A percentile compares a stretch with the other conserved stretches of the same genome.
phyloP scores from a whole-genome alignment of 2,888 invertebrate species.

The Lasioglossum malachurum region DNA sequence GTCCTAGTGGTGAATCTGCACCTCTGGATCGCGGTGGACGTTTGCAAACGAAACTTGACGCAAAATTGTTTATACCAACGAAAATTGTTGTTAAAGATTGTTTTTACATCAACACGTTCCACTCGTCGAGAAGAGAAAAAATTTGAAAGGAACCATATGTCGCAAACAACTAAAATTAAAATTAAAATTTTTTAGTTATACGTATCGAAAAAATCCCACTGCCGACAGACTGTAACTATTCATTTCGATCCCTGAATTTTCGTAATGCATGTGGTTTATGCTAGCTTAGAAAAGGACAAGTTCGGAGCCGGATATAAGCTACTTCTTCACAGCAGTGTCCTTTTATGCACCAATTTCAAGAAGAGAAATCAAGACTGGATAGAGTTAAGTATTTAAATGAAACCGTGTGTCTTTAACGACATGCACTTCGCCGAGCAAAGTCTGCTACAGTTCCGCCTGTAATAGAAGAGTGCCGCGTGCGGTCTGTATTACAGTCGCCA shows the following conservation, averaged over 20 bases:
- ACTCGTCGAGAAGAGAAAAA: too few relatives aligned
- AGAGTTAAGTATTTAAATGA: constrained; percentile 63
- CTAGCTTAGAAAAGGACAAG: neutral
- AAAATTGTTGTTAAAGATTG: too few relatives aligned
- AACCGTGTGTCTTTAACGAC: constrained; percentile 68
- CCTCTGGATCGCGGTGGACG: too few relatives aligned
- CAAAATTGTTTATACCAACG: too few relatives aligned
- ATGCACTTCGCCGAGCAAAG: constrained; percentile 55
- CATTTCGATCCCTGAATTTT: neutral
- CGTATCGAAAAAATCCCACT: too few relatives aligned
- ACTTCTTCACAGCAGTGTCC: constrained; percentile 12
- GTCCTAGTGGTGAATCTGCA: too few relatives aligned
- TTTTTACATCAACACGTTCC: too few relatives aligned
- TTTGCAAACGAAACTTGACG: too few relatives aligned
- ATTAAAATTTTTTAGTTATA: too few relatives aligned
- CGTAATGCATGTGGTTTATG: neutral
- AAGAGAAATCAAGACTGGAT: constrained; percentile 59
- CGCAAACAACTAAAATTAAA: too few relatives aligned
- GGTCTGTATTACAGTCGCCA: constrained; percentile 51
- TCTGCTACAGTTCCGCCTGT: constrained; percentile 49
- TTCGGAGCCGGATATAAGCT: constrained; percentile 27
- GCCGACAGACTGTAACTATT: neutral
- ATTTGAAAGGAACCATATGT: too few relatives aligned
- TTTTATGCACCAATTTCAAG: constrained; percentile 37
- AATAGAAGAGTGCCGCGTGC: constrained; percentile 56